A percentile compares a stretch with the other conserved stretches of the same genome.
These are phyloP conservation scores for Aphaenogaster rudis DNA, from an alignment of 1,140 invertebrate genomes.

Conservation along the genomic window DNA sequence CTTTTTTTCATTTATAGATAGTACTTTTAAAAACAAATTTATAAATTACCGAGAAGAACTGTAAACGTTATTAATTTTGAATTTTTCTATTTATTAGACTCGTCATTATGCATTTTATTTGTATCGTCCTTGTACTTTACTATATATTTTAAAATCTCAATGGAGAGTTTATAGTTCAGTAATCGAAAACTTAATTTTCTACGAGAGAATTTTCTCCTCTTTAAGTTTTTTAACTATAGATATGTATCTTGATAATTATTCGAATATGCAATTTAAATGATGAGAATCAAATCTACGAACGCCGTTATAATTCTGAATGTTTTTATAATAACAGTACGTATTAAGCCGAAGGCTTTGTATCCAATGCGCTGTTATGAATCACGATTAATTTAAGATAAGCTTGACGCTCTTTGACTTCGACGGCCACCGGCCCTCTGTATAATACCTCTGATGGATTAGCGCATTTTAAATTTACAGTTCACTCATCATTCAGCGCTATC, in stretches of 20 bases:
- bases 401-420: slow-evolving; percentile 33
- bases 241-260: not conserved
- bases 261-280: not conserved
- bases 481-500: slow-evolving; percentile 46
- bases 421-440: slow-evolving; percentile 15
- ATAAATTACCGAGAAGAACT: not conserved
- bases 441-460: slow-evolving; percentile 52
- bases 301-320: slow-evolving; percentile 13
- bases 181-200: not conserved
- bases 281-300: not conserved
- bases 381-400: slow-evolving; percentile 60
- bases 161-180: not conserved
- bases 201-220: not conserved
- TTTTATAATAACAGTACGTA: not conserved
- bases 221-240: not conserved
- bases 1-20: not conserved
- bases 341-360: slow-evolving; percentile 7
- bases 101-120: slow-evolving; percentile 3
- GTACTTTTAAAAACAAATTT: not conserved
- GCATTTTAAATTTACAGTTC: slow-evolving; percentile 57
- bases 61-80: not conserved
- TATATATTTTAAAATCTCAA: not conserved
- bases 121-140: not conserved
- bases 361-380: slow-evolving; percentile 28
- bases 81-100: not conserved